Evolutionary conservation across 2,888 invertebrate genomes (phyloP).

Genomic region (Sympetrum striolatum): DNA sequence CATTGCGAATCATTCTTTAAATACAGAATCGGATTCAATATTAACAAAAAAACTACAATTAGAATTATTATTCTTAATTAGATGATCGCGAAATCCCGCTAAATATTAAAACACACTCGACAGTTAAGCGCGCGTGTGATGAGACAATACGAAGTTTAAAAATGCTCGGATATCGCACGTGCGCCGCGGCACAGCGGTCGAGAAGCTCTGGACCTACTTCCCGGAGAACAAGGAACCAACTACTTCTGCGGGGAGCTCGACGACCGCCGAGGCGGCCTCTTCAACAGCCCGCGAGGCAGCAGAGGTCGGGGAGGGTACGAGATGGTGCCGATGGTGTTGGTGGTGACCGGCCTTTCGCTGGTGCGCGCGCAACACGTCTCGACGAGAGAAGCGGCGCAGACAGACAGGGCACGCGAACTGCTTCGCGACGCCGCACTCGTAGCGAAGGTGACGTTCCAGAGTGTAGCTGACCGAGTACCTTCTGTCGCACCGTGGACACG

Average conservation of each 20-base stretch:
- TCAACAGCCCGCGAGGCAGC: slow-evolving; percentile 39
- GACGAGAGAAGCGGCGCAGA: slow-evolving; percentile 57
- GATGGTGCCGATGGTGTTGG: slow-evolving; percentile 40
- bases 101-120: too few species aligned
- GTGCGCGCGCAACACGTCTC: slow-evolving; percentile 54
- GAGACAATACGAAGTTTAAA: too few species aligned
- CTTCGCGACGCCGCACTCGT: slow-evolving; percentile 59
- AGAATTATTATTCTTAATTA: too few species aligned
- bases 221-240: slow-evolving; percentile 40
- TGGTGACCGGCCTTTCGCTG: slow-evolving; percentile 47
- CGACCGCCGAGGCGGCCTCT: slow-evolving; percentile 39
- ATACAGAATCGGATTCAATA: too few species aligned
- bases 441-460: slow-evolving; percentile 56
- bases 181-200: too few species aligned
- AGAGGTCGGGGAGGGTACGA: slow-evolving; percentile 43
- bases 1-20: too few species aligned
- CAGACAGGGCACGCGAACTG: slow-evolving; percentile 59
- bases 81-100: too few species aligned
- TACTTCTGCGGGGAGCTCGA: slow-evolving; percentile 42
- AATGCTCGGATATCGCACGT: too few species aligned
- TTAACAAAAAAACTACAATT: too few species aligned
- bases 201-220: slow-evolving; percentile 8
- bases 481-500: slow-evolving; percentile 53
- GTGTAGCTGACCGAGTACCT: slow-evolving; percentile 51
- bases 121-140: too few species aligned